These are phyloP conservation scores for Podarcis siculus DNA, from an alignment of 2,797 vertebrate species.

Conservation along the genomic window DNA sequence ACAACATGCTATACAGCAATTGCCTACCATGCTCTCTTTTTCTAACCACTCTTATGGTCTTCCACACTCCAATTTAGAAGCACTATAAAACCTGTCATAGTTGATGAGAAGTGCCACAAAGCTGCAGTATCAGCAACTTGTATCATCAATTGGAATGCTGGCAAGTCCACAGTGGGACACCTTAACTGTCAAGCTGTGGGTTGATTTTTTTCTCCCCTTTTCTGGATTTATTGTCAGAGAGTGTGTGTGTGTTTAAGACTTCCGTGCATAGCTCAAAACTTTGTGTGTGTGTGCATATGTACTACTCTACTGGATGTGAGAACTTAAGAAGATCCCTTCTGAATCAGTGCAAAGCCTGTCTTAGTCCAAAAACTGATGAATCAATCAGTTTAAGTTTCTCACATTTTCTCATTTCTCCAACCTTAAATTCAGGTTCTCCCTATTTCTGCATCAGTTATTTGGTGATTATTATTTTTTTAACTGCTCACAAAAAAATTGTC, in stretches of 20 bases:
- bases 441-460: too few species aligned
- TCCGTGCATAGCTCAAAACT: neutral
- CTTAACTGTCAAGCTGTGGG: constrained; percentile 43
- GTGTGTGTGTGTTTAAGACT: neutral
- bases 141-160: constrained; percentile 52
- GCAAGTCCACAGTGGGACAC: constrained; percentile 54
- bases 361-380: too few species aligned
- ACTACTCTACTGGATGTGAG: neutral
- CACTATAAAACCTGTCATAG: constrained; percentile 69
- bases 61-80: constrained; percentile 62
- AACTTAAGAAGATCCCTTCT: too few species aligned
- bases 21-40: constrained; percentile 50
- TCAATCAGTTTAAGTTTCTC: too few species aligned
- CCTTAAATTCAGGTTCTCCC: too few species aligned
- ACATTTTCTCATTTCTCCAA: too few species aligned
- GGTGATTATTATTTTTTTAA: too few species aligned
- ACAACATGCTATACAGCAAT: constrained; percentile 68
- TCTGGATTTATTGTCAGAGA: constrained; percentile 8
- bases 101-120: constrained; percentile 68
- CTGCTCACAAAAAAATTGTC: too few species aligned
- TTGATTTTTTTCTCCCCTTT: neutral
- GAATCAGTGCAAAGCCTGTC: too few species aligned
- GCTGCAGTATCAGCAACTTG: constrained; percentile 56
- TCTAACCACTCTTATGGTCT: constrained; percentile 59
- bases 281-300: neutral